phyloP scores from a whole-genome alignment of 2,888 invertebrate species.

The Orchesellides sinensis region DNA sequence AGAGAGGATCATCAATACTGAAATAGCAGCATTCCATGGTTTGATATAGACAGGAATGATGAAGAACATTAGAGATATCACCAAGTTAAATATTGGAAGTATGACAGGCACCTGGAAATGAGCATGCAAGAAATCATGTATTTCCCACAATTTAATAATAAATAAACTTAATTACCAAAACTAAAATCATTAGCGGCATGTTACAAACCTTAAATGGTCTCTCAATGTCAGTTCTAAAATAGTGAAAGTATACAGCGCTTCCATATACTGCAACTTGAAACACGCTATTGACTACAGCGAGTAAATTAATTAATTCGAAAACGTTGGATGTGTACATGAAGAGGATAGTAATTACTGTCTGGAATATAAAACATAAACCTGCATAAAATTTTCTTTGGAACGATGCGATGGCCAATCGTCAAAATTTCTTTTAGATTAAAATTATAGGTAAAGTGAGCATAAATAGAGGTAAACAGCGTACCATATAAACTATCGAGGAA shows the following conservation, averaged over 20 bases:
- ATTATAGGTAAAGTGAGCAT: too few relatives aligned
- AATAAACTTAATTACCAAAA: neutral
- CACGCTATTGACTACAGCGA: slow-evolving; percentile 93
- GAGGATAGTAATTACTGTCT: slow-evolving; percentile 88
- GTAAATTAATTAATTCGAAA: slow-evolving; percentile 91
- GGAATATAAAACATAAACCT: slow-evolving; percentile 76
- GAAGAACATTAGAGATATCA: slow-evolving; percentile 86
- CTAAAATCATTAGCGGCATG: slow-evolving; percentile 75
- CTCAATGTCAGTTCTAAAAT: slow-evolving; percentile 86
- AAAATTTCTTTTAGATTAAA: too few relatives aligned
- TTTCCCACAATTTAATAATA: neutral
- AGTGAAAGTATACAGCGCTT: slow-evolving; percentile 89
- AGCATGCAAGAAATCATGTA: neutral
- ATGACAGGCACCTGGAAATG: slow-evolving; percentile 82
- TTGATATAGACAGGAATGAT: slow-evolving; percentile 88
- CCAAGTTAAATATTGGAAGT: slow-evolving; percentile 87
- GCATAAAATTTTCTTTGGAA: too few relatives aligned
- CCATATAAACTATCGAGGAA: slow-evolving; percentile 89
- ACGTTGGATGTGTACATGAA: slow-evolving; percentile 92
- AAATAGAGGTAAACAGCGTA: slow-evolving; percentile 78
- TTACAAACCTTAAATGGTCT: slow-evolving; percentile 86
- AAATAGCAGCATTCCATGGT: slow-evolving; percentile 88
- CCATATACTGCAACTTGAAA: slow-evolving; percentile 92
- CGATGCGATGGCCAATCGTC: too few relatives aligned
- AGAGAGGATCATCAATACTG: slow-evolving; percentile 85